A percentile compares a stretch with the other conserved stretches of the same genome.
Evolutionary conservation across 2,888 invertebrate species (phyloP).

Genomic region (Sphinx pinastri): DNA sequence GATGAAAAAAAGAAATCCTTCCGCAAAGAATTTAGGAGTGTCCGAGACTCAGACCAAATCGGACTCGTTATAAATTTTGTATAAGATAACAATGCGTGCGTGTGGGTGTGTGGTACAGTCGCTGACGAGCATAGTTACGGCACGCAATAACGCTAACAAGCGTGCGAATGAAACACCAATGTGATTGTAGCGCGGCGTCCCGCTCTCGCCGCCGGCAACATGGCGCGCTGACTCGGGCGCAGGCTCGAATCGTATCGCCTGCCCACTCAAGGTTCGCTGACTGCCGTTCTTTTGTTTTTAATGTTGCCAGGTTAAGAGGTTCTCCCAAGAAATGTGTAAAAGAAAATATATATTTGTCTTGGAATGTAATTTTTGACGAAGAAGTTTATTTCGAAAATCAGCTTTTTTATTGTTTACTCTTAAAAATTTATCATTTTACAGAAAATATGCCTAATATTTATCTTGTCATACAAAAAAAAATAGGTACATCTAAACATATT

Average conservation of each 20-base stretch:
- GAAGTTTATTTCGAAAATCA: background rate
- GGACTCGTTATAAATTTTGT: slow-evolving; percentile 83
- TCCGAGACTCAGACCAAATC: slow-evolving; percentile 74
- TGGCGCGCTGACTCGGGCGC: slow-evolving; percentile 85
- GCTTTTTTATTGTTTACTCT: background rate
- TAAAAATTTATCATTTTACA: background rate
- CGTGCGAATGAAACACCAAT: slow-evolving; percentile 64
- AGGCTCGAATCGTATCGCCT: slow-evolving; percentile 86
- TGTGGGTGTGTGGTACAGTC: slow-evolving; percentile 80
- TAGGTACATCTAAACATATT: too few species aligned
- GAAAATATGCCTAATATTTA: background rate
- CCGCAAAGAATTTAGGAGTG: slow-evolving; percentile 82
- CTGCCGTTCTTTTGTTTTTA: slow-evolving; percentile 85
- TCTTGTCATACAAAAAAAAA: too few species aligned
- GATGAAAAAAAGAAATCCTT: slow-evolving; percentile 70
- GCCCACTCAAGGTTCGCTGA: slow-evolving; percentile 86
- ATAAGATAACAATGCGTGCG: slow-evolving; percentile 81
- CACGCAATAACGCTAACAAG: slow-evolving; percentile 84
- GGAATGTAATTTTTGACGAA: background rate
- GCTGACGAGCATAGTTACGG: slow-evolving; percentile 83
- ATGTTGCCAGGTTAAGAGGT: slow-evolving; percentile 69
- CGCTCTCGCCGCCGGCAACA: slow-evolving; percentile 72
- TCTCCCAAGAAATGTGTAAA: slow-evolving; percentile 40
- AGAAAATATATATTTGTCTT: too few species aligned
- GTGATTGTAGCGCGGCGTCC: slow-evolving; percentile 61